Base-by-base conservation (phyloP, 2,113 vertebrate species). In the Notarius quadriscutis region DNA sequence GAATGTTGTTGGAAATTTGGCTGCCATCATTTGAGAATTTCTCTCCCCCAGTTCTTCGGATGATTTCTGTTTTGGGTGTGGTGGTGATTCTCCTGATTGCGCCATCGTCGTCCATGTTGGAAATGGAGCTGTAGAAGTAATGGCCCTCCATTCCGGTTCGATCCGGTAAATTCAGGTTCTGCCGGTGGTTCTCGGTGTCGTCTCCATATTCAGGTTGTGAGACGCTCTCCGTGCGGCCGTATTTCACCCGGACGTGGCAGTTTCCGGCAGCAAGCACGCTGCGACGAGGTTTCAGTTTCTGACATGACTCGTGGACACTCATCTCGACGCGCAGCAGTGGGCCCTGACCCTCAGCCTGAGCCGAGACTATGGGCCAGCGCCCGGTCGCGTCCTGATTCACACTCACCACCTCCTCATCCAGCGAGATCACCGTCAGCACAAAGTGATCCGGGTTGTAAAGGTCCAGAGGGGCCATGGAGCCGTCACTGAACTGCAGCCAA, bases 401-500 rank as follows among this genome's bases (percentile, higher is more conserved):
- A 0, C 96, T 97, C 53, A 99, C 94, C 0, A 99, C 92, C 0
- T 94, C 93, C 63, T 97, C 96, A 0, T 99, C 96, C 63, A 98
- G 92, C 0, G 98, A 99, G 41, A 93, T 94, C 50, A 96, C 96
- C 0, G 96, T 95, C 57, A 99, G 95, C 3, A 96, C 92, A 87
- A 98, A 99, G 89, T 96, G 96, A 86, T 96, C 95, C 0, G 95
- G 25, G 90, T 97, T 95, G 5, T 99, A 99, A 30, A 99, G 96
- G 90, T 99, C 98, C 89, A 99, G 93, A 0, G 98, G 97, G 0
- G 97, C 96, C 78, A 96, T 94, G 0, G 97, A 97, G 92, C 97
- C 96, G 0, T 99, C 98, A 1, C 97, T 99, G 95, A 99, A 99
- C 93, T 97, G 98, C 34, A 99, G 96, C 98, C 98, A 99, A 5